Base-by-base conservation (phyloP, 1,140 invertebrate genomes). In the Kradibia gibbosae region DNA sequence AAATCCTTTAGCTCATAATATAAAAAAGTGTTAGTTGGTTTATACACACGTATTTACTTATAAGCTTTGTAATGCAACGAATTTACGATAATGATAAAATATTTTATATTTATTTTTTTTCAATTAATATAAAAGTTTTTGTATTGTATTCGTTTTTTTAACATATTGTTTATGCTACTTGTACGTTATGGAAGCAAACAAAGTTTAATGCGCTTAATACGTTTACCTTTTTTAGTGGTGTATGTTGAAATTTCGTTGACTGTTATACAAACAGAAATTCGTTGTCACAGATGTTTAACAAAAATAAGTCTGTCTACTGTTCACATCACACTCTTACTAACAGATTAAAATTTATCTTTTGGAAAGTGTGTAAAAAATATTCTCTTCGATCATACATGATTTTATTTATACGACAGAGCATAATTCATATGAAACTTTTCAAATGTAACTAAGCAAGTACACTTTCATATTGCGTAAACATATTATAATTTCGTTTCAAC, bases 71-170 rank as follows among this genome's bases (percentile, higher is more conserved):
- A 60, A 60, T 13, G 0, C 55, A 11, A 60, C 55, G 31, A 60
- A 28, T 2, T n/a, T 31, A 22, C 31, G 50, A 36, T 74, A 74
- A 74, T 57, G 50, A 57, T 20, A 74, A 42, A 74, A 74, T n/a
- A n/a, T n/a, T n/a, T n/a, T n/a, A 53, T 74, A 55, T 34, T 39
- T 74, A 74, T 74, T 74, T 74, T 74, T 11, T 39, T 34, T 25
- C 17, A 25, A 22, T n/a, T n/a, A n/a, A n/a, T n/a, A n/a, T n/a
- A n/a, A n/a, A n/a, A n/a, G n/a, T n/a, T n/a, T n/a, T n/a, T n/a
- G n/a, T n/a, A n/a, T n/a, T n/a, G n/a, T n/a, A n/a, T n/a, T n/a
- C n/a, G n/a, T 10, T 60, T 28, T 60, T 28, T 60, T 28, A 39
- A 55, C 39, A 39, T 65, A 34, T 65, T 20, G 17, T 65, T 7